Conservation (phyloP, 2,113 vertebrate species). For the Chaetorhynchus papuensis region DNA sequence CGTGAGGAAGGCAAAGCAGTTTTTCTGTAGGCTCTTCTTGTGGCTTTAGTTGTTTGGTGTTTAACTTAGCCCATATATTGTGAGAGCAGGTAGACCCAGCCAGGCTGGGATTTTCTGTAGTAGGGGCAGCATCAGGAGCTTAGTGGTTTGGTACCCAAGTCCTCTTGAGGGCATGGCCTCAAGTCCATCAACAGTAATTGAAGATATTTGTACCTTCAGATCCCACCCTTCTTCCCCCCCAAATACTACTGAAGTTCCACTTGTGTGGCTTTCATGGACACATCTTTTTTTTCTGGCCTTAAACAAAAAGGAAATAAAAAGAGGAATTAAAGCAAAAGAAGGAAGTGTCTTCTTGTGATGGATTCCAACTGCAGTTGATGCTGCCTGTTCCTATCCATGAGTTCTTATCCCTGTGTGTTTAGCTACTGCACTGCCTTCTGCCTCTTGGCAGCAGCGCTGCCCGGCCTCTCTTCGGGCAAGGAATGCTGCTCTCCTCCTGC, state of each 20-base stretch:
- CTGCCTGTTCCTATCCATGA: not conserved
- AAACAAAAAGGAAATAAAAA: not conserved
- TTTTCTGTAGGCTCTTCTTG: not conserved
- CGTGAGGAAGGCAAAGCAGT: not conserved
- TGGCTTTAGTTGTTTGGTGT: not conserved
- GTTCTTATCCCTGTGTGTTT: not conserved
- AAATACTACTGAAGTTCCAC: not conserved
- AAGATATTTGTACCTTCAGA: not conserved
- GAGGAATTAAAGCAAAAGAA: not conserved
- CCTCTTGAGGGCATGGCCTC: not conserved
- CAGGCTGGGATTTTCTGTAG: not conserved
- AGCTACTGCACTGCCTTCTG: rapidly evolving
- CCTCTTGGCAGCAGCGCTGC: rapidly evolving
- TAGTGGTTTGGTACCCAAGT: not conserved
- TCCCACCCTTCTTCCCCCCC: rapidly evolving
- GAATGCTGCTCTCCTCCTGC: not conserved
- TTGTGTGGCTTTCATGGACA: not conserved
- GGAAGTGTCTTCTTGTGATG: not conserved
- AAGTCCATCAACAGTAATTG: not conserved
- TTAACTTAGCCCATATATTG: not conserved
- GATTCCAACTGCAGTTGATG: not conserved
- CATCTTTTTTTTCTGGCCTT: not conserved
- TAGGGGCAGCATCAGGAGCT: not conserved
- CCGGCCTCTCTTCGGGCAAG: rapidly evolving
- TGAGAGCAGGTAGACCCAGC: not conserved